phyloP scores from a whole-genome alignment of 2,888 invertebrate species.

The Tethea ocularis region DNA sequence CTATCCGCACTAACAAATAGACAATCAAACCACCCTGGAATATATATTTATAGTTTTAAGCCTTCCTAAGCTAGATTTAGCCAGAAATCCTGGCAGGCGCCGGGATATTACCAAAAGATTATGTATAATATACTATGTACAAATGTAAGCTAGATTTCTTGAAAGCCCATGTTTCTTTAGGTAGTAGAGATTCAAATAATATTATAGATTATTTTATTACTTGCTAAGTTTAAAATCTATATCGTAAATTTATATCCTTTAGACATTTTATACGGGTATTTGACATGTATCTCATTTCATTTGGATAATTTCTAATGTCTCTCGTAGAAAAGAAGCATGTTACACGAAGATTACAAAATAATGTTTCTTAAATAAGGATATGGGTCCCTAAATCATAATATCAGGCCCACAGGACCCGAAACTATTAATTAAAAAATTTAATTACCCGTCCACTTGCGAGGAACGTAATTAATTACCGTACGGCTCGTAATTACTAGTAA shows the following conservation, averaged over 20 bases:
- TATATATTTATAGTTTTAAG: not conserved
- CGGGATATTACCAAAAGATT: not conserved
- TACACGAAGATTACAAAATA: not conserved
- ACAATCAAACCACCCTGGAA: constrained; percentile 23
- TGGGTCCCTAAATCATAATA: not conserved
- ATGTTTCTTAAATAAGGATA: not conserved
- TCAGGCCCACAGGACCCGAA: constrained; percentile 14
- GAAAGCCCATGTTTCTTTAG: not conserved
- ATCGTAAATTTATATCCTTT: too few relatives aligned
- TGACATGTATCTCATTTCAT: too few relatives aligned
- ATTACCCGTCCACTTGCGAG: constrained; percentile 36
- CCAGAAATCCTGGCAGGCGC: not conserved
- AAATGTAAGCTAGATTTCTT: not conserved
- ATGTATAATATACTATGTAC: not conserved
- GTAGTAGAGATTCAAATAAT: not conserved
- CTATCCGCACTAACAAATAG: constrained; percentile 44
- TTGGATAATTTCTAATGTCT: too few relatives aligned
- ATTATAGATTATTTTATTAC: not conserved
- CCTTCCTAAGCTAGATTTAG: not conserved
- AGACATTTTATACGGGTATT: too few relatives aligned
- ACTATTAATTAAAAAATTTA: constrained; percentile 52
- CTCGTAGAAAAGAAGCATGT: too few relatives aligned
- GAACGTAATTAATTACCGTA: constrained; percentile 46
- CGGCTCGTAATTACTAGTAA: constrained; percentile 43
- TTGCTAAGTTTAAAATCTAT: too few relatives aligned